phyloP scores from a whole-genome alignment of 2,113 vertebrate species.

The Apistogramma diplotaenia region DNA sequence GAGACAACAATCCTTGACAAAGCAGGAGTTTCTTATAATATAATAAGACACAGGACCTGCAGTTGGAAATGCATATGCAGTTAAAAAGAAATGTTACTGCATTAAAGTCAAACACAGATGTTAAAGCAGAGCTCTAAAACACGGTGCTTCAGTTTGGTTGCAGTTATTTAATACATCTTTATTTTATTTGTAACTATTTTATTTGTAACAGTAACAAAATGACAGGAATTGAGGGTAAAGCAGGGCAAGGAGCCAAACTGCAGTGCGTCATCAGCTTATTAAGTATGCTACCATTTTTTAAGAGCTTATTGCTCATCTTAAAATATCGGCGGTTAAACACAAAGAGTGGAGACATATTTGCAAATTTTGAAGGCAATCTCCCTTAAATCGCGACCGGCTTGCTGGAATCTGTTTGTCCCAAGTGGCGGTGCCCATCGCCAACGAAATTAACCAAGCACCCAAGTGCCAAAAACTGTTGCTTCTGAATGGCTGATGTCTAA shows the following conservation, averaged over 20 bases:
- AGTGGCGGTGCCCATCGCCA: not conserved
- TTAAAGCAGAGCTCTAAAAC: not conserved
- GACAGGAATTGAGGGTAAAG: not conserved
- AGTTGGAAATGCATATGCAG: not conserved
- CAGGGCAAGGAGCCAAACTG: not conserved
- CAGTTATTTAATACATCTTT: not conserved
- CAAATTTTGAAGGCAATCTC: not conserved
- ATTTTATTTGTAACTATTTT: rapidly evolving
- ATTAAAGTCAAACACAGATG: not conserved
- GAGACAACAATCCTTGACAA: not conserved
- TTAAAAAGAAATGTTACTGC: not conserved
- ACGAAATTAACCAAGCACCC: not conserved
- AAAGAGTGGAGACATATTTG: not conserved
- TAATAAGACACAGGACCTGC: not conserved
- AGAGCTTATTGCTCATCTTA: not conserved
- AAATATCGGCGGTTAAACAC: not conserved
- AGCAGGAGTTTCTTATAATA: not conserved
- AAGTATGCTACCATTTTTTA: not conserved
- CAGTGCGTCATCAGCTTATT: not conserved
- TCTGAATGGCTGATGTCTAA: not conserved
- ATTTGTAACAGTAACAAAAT: not conserved
- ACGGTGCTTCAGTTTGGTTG: not conserved
- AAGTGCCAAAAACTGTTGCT: not conserved
- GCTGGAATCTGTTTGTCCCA: no score
- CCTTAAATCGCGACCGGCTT: not conserved